These are phyloP conservation scores for Pedetes capensis DNA, from an alignment of 2,113 vertebrate genomes.

Conservation along the genomic window DNA sequence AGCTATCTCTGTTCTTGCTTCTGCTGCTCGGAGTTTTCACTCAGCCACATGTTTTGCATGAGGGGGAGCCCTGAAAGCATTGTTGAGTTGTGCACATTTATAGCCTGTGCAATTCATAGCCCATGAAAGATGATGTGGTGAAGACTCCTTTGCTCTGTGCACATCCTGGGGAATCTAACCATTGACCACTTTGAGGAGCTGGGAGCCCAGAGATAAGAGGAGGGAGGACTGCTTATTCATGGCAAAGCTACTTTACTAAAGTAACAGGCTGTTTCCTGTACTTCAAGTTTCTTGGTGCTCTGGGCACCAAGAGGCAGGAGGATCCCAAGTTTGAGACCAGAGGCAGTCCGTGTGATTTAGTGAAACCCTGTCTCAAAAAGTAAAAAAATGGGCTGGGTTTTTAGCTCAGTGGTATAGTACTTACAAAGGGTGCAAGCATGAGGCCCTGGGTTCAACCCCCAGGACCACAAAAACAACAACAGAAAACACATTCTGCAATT, in stretches of 20 bases:
- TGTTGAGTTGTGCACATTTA: background rate
- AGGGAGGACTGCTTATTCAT: background rate
- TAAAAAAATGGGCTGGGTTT: too few species aligned
- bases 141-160: background rate
- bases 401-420: too few species aligned
- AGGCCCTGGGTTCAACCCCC: too few species aligned
- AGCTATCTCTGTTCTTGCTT: background rate
- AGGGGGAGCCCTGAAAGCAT: fast-evolving
- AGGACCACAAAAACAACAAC: too few species aligned
- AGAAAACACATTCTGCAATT: background rate
- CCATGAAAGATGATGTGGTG: fast-evolving
- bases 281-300: background rate
- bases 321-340: too few species aligned
- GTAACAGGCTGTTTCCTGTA: background rate
- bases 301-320: too few species aligned
- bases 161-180: background rate
- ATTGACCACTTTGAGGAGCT: background rate
- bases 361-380: too few species aligned
- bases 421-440: too few species aligned
- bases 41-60: background rate
- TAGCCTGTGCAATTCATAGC: background rate
- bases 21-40: background rate
- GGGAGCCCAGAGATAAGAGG: background rate
- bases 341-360: too few species aligned
- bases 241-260: background rate